Evolutionary conservation across 2,797 vertebrate species (phyloP), one percentile per base, ranked within the genome.

Genomic region (Sorex maritimensis): DNA sequence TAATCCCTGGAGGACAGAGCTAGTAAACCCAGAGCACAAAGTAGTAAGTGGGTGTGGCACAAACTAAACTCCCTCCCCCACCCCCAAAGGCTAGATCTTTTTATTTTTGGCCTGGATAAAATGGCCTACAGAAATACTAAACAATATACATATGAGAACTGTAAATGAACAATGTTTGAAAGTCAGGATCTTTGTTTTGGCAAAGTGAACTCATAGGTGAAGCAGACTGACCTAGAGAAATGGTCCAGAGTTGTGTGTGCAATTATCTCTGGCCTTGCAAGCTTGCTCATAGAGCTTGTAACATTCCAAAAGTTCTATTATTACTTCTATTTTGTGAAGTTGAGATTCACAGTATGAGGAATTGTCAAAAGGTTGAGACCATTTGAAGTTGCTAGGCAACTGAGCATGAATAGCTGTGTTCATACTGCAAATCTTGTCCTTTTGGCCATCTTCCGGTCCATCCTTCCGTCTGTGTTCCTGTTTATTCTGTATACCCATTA

Each of bases 81-180:
- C 41, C 41, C 41, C 41, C 5, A 44, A 44, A 44, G 41, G 41
- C 41, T 44, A 44, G 41, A 44, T 44, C 41, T 44, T 44, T 55
- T 55, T 21, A 10, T 91, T 87, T 92, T 46, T 83, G 74, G 26
- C 81, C 21, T 90, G 71, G 72, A n/a, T 69, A 80, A 23, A 90
- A 44, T 30, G 75, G 24, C 28, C 24, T 1, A 75, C 69, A 73
- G 49, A 68, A 71, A 63, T 46, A 68, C 23, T 28, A 55, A 77
- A 55, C 26, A 44, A 67, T 88, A 69, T 44, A 44, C 41, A 44
- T 1, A 4, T 7, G 17, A 55, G 28, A 73, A 80, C 65, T 34
- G 67, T 23, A 52, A 86, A 58, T 30, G 38, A 93, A 68, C 1
- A 24, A 14, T 3, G 0, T n/a, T 8, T 68, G 63, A 55, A 34